These are phyloP conservation scores for Apodemia mormo DNA, from an alignment of 2,888 invertebrate genomes.

Conservation along the genomic window DNA sequence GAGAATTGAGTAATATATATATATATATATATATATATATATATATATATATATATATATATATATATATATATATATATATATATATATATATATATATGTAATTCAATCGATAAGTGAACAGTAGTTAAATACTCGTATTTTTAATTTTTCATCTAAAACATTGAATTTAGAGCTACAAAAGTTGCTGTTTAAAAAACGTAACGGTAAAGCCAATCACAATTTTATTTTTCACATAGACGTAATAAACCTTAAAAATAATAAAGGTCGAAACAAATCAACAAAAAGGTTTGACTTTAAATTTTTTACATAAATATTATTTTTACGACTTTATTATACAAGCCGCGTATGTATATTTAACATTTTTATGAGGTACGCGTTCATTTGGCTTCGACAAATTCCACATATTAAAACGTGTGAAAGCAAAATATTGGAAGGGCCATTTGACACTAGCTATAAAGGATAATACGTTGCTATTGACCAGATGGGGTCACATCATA, in stretches of 20 bases:
- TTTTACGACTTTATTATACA: conserved; percentile 77
- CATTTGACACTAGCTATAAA: conserved; percentile 49
- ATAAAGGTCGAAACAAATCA: conserved; percentile 43
- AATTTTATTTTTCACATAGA: neutral
- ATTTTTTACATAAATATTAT: conserved; percentile 59
- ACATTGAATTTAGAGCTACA: too few relatives aligned
- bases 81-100: too few relatives aligned
- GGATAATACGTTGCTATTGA: conserved; percentile 51
- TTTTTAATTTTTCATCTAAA: too few relatives aligned
- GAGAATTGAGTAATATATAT: too few relatives aligned
- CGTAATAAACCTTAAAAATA: conserved; percentile 27
- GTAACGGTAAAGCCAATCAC: too few relatives aligned
- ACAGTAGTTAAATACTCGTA: too few relatives aligned
- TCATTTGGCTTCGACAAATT: conserved; percentile 63
- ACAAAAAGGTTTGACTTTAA: conserved; percentile 40
- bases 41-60: too few relatives aligned
- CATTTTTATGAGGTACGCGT: conserved; percentile 66
- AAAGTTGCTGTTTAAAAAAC: too few relatives aligned
- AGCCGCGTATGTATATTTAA: conserved; percentile 46
- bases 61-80: too few relatives aligned
- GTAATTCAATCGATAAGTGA: too few relatives aligned
- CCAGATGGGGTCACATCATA: conserved; percentile 60
- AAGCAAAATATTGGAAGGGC: conserved; percentile 69
- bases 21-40: too few relatives aligned
- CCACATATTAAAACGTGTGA: conserved; percentile 75